Evolutionary conservation across 1,140 invertebrate genomes (phyloP).

Genomic region (Steinernema feltiae): DNA sequence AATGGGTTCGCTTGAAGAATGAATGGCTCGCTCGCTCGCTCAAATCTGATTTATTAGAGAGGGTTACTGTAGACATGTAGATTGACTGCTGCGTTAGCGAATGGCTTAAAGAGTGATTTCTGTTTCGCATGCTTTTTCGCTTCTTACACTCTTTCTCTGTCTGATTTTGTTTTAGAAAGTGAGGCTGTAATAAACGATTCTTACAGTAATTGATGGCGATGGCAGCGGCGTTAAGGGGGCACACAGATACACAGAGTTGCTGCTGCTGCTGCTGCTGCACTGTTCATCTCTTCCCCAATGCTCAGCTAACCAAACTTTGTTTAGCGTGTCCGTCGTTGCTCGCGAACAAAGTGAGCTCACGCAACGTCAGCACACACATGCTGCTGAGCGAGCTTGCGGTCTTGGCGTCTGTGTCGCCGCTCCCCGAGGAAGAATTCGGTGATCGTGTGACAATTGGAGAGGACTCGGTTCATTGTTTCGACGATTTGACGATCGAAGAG

Average conservation of each 20-base stretch:
- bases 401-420: background rate
- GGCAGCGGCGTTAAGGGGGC: no score
- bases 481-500: background rate
- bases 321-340: conserved; percentile 2
- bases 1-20: no score
- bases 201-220: background rate
- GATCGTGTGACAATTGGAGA: background rate
- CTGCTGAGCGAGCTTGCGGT: background rate
- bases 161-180: background rate
- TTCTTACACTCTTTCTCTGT: background rate
- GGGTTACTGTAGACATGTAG: background rate
- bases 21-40: no score
- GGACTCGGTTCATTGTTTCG: background rate
- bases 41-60: no score
- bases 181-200: background rate
- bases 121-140: background rate
- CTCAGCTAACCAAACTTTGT: background rate
- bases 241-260: no score
- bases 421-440: background rate
- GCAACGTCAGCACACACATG: background rate
- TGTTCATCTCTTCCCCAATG: background rate
- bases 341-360: background rate
- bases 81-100: background rate
- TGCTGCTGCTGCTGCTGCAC: no score
- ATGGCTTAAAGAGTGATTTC: background rate